Evolutionary conservation across 2,113 vertebrate genomes (phyloP).

Genomic region (Circaetus gallicus): DNA sequence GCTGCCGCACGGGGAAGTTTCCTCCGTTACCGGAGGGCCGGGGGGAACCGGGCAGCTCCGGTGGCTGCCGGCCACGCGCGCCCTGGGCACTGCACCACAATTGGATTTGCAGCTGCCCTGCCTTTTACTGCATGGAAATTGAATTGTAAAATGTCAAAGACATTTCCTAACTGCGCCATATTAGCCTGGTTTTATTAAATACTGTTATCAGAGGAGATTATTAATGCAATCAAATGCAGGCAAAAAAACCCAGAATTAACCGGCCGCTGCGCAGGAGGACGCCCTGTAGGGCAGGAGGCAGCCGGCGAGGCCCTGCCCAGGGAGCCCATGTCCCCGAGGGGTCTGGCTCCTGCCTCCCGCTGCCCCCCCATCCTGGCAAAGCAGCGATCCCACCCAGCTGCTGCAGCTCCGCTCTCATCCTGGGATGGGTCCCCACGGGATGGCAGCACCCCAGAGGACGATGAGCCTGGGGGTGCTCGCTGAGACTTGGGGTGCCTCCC

Average conservation of each 20-base stretch:
- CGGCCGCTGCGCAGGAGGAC: neutral
- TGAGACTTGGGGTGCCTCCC: neutral
- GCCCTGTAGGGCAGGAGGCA: neutral
- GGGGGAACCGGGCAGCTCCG: neutral
- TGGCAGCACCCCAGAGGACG: neutral
- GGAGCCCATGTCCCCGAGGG: neutral
- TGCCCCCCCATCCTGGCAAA: rapidly evolving
- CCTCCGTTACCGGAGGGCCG: rapidly evolving
- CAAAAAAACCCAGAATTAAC: constrained; percentile 40
- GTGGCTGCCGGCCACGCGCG: neutral
- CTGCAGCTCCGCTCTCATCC: neutral
- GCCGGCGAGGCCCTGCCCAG: neutral
- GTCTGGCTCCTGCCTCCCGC: neutral
- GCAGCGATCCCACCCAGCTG: neutral
- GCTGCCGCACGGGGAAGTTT: neutral
- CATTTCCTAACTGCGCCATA: constrained; percentile 53
- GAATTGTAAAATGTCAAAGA: constrained; percentile 53
- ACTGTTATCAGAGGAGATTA: constrained; percentile 60
- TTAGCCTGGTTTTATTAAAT: constrained; percentile 59
- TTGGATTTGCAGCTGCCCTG: constrained; percentile 58
- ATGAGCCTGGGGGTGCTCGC: rapidly evolving
- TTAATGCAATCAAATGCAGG: constrained; percentile 52
- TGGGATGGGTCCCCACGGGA: neutral
- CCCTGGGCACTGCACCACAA: constrained; percentile 40
- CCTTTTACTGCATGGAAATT: constrained; percentile 60